Evolutionary conservation across 2,888 invertebrate genomes (phyloP).

Genomic region (Tenthredo livida): DNA sequence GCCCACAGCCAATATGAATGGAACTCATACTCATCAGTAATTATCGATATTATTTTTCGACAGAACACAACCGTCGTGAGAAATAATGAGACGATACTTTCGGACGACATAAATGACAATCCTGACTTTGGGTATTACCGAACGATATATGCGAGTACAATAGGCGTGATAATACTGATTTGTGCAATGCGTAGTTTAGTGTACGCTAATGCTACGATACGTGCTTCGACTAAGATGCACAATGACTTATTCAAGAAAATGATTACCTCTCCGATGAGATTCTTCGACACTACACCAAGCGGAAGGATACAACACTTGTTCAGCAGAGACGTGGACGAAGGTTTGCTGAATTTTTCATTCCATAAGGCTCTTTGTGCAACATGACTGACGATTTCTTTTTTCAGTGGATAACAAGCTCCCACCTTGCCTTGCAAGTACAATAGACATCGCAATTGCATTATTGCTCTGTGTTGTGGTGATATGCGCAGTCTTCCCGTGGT

Average conservation of each 20-base stretch:
- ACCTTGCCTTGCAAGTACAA: conserved; percentile 80
- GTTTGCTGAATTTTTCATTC: conserved; percentile 67
- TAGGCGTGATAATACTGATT: conserved; percentile 79
- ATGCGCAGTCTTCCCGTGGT: conserved; percentile 79
- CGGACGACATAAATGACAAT: conserved; percentile 78
- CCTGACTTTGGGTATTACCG: conserved; percentile 80
- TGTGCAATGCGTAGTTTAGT: conserved; percentile 80
- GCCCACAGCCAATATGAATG: not conserved
- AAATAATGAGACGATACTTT: conserved; percentile 68
- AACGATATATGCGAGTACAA: conserved; percentile 79
- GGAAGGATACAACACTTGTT: conserved; percentile 81
- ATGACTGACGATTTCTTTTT: conserved; percentile 56
- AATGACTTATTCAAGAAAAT: conserved; percentile 79
- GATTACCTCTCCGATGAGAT: conserved; percentile 70
- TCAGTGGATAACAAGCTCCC: conserved; percentile 82
- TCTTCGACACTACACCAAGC: conserved; percentile 74
- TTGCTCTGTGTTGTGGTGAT: conserved; percentile 79
- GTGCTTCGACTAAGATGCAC: conserved; percentile 81
- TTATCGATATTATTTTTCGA: not conserved
- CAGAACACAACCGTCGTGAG: conserved; percentile 63
- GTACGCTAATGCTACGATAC: conserved; percentile 80
- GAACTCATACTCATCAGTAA: not conserved
- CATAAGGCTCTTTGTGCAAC: not conserved
- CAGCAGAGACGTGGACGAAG: conserved; percentile 81
- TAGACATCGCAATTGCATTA: conserved; percentile 80